phyloP scores from a whole-genome alignment of 2,113 vertebrate species.

The Tyto alba region DNA sequence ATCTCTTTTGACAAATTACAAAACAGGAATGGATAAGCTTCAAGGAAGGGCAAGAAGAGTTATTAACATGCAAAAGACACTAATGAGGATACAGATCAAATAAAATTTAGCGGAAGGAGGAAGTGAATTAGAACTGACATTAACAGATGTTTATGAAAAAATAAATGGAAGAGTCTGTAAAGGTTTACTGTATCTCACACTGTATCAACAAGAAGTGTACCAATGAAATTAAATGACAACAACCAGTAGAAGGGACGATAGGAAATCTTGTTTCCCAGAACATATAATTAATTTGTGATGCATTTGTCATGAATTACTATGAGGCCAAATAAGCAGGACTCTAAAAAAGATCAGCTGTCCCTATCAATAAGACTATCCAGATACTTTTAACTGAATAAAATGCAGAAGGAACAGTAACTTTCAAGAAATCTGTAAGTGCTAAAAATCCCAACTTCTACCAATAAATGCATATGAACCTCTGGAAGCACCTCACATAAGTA shows the following conservation, averaged over 20 bases:
- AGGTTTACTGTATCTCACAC: neutral
- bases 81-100: neutral
- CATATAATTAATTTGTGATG: neutral
- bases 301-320: neutral
- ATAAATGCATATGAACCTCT: accelerated
- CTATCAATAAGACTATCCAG: neutral
- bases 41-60: neutral
- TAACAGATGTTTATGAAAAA: constrained; percentile 14
- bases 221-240: neutral
- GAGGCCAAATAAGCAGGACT: neutral
- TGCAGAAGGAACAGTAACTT: neutral
- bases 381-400: neutral
- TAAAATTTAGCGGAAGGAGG: neutral
- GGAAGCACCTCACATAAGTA: neutral
- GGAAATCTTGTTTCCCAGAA: constrained; percentile 3
- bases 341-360: neutral
- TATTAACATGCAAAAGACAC: neutral
- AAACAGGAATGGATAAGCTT: neutral
- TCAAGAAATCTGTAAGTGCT: neutral
- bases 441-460: neutral
- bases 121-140: constrained; percentile 13
- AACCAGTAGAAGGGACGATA: neutral
- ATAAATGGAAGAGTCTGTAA: neutral
- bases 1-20: neutral
- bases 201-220: neutral